Base-by-base conservation (phyloP, 2,113 vertebrate genomes). In the Leucosticte australis region DNA sequence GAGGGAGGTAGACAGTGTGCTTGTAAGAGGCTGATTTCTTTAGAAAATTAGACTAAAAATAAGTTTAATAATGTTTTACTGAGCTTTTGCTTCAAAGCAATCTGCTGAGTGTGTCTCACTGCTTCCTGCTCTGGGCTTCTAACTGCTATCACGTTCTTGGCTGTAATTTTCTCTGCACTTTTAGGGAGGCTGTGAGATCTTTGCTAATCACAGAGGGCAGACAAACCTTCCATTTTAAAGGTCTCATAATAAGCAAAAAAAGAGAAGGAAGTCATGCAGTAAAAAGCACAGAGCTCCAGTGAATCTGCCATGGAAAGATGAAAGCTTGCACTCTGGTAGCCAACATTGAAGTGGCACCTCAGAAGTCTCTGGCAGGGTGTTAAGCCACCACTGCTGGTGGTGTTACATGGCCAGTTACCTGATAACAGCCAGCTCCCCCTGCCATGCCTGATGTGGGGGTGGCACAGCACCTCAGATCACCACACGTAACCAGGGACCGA, bases 1-100 rank as follows among this genome's bases (percentile, higher is more conserved):
- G 16, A 67, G 71, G 70, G 47, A 84, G 77, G 30, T 76, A 55
- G 91, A 55, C 52, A 37, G 22, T 7, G 15, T 77, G 42, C 57
- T 78, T 2, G 0, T 24, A 47, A 87, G 69, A 87, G 33, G 42
- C 56, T 52, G 73, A 39, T 91, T 87, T 89, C 68, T 83, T 90
- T 84, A 81, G 77, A 79, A 96, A 95, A 87, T n/a, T 10, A 74
- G 60, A 60, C 87, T 95, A 96, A 96, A 94, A 93, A 88, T 77
- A 90, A 88, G 63, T 88, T 80, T 83, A 62, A n/a, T 88, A 62
- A 62, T 83, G 47, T 90, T 96, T 92, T 81, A 74, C 83, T 55
- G 60, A 93, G 86, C 68, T 83, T 77, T 90, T 67, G 27, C 80
- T 93, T 89, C 76, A 95, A 84, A 95, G 91, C 80, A 69, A 6